phyloP scores from a whole-genome alignment of 2,888 invertebrate genomes.

The Tachina fera region DNA sequence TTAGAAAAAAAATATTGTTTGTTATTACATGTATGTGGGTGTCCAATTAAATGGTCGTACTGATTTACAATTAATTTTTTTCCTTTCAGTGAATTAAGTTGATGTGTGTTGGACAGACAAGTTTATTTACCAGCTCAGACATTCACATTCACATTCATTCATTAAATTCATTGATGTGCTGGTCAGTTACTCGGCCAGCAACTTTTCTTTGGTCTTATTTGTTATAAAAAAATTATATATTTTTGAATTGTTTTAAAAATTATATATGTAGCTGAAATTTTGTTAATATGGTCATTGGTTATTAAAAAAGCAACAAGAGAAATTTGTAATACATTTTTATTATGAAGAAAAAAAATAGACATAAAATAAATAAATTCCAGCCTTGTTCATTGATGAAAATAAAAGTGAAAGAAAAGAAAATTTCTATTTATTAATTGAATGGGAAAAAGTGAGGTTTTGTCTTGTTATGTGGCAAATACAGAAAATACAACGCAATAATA shows the following conservation, averaged over 20 bases:
- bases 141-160: conserved; percentile 53
- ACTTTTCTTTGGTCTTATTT: conserved; percentile 62
- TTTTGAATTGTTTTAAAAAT: conserved; percentile 16
- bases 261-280: conserved; percentile 15
- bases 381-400: conserved; percentile 5
- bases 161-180: conserved; percentile 50
- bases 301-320: conserved; percentile 53
- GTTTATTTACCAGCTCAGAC: conserved; percentile 40
- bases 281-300: conserved; percentile 51
- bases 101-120: conserved; percentile 44
- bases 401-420: conserved; percentile 61
- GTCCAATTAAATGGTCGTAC: conserved; percentile 46
- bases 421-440: conserved; percentile 7
- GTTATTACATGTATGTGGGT: conserved; percentile 53
- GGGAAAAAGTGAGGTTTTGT: not conserved
- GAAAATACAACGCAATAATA: not conserved
- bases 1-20: conserved; percentile 5
- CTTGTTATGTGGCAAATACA: not conserved
- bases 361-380: conserved; percentile 1
- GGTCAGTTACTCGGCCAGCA: conserved; percentile 16
- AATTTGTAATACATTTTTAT: conserved; percentile 45
- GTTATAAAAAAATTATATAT: conserved; percentile 4
- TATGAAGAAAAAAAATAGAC: conserved; percentile 2
- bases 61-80: conserved; percentile 10
- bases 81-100: conserved; percentile 23